phyloP scores from a whole-genome alignment of 2,113 vertebrate genomes.

The Psephotus haematonotus region DNA sequence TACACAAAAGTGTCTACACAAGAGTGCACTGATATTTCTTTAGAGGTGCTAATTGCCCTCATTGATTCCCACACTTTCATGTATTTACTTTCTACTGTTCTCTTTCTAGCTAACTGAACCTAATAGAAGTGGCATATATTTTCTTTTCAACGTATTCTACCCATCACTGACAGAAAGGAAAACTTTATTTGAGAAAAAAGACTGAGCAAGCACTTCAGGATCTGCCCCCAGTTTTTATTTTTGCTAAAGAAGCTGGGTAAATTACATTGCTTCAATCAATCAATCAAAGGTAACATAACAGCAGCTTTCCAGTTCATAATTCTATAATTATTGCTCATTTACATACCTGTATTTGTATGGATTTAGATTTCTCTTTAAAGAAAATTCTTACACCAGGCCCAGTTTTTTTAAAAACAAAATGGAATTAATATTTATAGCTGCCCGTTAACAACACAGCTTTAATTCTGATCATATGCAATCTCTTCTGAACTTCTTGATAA shows the following conservation, averaged over 20 bases:
- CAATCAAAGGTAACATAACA: neutral
- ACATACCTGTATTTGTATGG: neutral
- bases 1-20: neutral
- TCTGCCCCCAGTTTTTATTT: neutral
- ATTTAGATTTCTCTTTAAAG: neutral
- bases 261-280: neutral
- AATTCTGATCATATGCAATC: neutral
- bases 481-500: slow-evolving; percentile 17
- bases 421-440: slow-evolving; percentile 36
- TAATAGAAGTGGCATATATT: neutral
- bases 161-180: neutral
- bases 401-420: slow-evolving; percentile 1
- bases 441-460: slow-evolving; percentile 7
- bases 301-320: neutral
- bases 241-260: neutral
- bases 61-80: neutral
- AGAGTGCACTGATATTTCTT: neutral
- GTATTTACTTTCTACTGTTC: neutral
- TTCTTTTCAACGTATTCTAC: neutral
- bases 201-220: neutral
- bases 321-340: neutral
- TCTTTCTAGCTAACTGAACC: neutral
- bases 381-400: neutral
- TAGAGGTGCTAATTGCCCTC: neutral
- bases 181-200: neutral